These are phyloP conservation scores for Ariopsis seemanni DNA, from an alignment of 2,113 vertebrate species.

Conservation along the genomic window DNA sequence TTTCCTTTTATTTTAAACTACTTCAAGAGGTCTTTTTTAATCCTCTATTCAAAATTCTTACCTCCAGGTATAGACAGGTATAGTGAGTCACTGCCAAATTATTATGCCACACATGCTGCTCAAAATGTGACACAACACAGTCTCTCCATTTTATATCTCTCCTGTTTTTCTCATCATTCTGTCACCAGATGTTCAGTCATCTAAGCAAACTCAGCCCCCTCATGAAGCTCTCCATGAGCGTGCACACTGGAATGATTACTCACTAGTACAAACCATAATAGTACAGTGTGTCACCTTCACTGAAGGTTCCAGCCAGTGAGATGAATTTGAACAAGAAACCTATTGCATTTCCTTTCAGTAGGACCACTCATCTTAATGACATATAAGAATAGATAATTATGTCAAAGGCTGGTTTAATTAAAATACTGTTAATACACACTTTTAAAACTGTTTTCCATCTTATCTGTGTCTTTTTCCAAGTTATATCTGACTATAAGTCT, in stretches of 20 bases:
- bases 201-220: slow-evolving; percentile 1
- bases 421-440: background rate
- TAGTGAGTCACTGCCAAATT: slow-evolving; percentile 7
- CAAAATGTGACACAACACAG: background rate
- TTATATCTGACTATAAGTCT: background rate
- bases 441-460: background rate
- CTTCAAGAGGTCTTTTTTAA: background rate
- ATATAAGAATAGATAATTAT: background rate
- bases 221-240: slow-evolving; percentile 33
- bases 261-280: slow-evolving; percentile 25
- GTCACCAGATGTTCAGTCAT: slow-evolving; percentile 28
- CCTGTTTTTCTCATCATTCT: slow-evolving; percentile 27
- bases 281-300: slow-evolving; percentile 29
- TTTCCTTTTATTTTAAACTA: background rate
- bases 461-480: background rate
- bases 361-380: background rate
- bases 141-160: slow-evolving; percentile 18
- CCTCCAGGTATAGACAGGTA: background rate
- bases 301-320: background rate
- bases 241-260: slow-evolving; percentile 39
- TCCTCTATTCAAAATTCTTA: background rate
- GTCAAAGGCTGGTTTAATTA: background rate
- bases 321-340: background rate
- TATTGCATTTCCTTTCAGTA: background rate
- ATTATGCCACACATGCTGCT: background rate